Evolutionary conservation across 2,113 vertebrate species (phyloP).

Genomic region (Cryptomyrus ogoouensis): DNA sequence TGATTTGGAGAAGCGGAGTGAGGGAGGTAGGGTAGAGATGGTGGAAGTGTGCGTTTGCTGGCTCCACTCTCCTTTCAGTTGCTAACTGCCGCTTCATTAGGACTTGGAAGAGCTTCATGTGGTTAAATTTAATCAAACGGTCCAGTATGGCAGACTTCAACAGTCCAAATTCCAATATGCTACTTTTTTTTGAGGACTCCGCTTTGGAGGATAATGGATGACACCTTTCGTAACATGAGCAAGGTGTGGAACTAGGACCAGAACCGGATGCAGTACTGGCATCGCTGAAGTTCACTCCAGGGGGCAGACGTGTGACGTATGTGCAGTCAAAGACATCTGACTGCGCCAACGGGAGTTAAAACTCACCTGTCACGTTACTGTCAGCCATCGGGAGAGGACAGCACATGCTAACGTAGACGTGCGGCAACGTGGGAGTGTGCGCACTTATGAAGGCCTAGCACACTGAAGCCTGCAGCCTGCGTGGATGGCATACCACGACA

Average conservation of each 20-base stretch:
- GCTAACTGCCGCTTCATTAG: constrained; percentile 78
- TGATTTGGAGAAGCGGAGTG: constrained; percentile 49
- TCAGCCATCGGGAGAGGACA: not conserved
- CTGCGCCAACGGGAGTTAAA: not conserved
- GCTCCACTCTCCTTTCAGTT: constrained; percentile 65
- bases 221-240: not conserved
- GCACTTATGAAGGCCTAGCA: not conserved
- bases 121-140: constrained; percentile 79
- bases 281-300: not conserved
- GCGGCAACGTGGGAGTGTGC: not conserved
- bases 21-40: constrained; percentile 47
- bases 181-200: constrained; percentile 45
- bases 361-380: not conserved
- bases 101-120: constrained; percentile 71
- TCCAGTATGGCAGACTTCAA: constrained; percentile 64
- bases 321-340: not conserved
- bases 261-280: not conserved
- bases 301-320: not conserved
- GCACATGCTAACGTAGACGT: not conserved
- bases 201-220: constrained; percentile 1
- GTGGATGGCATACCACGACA: not conserved
- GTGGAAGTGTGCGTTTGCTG: constrained; percentile 61
- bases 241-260: not conserved
- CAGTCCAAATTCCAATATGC: constrained; percentile 57
- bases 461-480: not conserved